Conservation (phyloP, 2,888 invertebrate genomes). For the Lepidocyrtoides sp. region DNA sequence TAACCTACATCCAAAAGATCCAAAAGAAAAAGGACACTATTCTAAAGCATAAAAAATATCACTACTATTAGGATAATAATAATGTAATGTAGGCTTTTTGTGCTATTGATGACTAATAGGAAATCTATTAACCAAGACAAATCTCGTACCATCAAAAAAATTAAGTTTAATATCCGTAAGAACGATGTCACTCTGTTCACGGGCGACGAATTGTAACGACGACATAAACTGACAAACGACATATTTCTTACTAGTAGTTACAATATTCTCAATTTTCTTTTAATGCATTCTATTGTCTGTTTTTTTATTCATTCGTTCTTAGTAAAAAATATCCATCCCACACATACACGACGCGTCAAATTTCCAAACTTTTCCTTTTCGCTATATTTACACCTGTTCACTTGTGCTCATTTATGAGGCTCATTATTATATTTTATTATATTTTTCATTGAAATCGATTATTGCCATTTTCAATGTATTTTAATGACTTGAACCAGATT, state of each 20-base stretch:
- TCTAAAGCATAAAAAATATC: no score
- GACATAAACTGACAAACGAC: neutral
- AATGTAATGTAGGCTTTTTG: neutral
- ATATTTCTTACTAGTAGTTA: neutral
- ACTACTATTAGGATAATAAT: no score
- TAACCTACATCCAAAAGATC: neutral
- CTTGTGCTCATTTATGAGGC: neutral
- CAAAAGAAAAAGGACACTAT: neutral
- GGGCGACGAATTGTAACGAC: neutral
- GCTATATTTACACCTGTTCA: slow-evolving; percentile 11
- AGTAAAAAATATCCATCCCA: neutral
- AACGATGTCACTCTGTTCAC: slow-evolving; percentile 14
- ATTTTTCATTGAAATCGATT: neutral
- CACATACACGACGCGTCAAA: neutral
- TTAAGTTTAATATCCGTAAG: neutral
- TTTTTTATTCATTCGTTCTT: neutral
- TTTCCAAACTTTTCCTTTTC: slow-evolving; percentile 32
- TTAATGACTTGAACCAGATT: slow-evolving; percentile 32
- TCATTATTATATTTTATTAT: neutral
- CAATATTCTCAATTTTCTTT: neutral
- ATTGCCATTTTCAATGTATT: neutral
- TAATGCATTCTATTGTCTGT: neutral
- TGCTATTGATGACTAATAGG: no score
- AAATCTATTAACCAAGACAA: slow-evolving; percentile 41
- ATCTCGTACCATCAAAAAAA: slow-evolving; percentile 13